Base-by-base conservation (phyloP, 2,797 vertebrate species). In the Lepus townsendii region DNA sequence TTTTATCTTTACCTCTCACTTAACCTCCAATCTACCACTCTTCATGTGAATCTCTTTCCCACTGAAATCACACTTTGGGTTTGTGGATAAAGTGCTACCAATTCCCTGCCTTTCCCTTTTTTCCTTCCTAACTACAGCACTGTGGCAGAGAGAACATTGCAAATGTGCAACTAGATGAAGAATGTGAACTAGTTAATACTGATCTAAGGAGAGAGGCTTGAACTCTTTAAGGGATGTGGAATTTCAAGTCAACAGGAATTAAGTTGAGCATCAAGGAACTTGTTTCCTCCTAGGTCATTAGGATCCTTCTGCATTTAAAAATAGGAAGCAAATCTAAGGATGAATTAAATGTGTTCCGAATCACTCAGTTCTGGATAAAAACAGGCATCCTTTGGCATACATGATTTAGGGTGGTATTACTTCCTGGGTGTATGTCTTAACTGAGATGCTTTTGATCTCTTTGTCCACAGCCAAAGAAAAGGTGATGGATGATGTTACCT, bases 391-490 rank as follows among this genome's bases (percentile, higher is more conserved):
- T 93, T 82, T 32, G 66, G 82, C n/a, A 52, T n/a, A n/a, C 1
- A 73, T 32, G 38, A 69, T 69, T 77, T n/a, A 69, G 69, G 8
- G 26, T 60, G 8, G 17, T 65, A 7, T 35, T 88, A n/a, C 11
- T 60, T 72, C 38, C 52, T 57, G 50, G 60, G 5, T 87, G 84
- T 88, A 27, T 83, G 77, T 63, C 62, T 76, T 80, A 42, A 83
- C 19, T 60, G 68, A 89, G 52, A 73, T 86, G 78, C 65, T 63
- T 91, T 54, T 73, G 30, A 42, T 47, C 50, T 62, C 79, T 93
- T 62, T 63, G 47, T 83, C 79, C 87, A 42, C 62, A 6, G 27
- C 72, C 76, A 42, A n/a, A 69, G 66, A 57, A 76, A 83, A 54
- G 47, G 26, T 32, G 54, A 7, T n/a, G 60, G 52, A 13, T 93